Percentiles rank a stretch among this genome's conserved stretches.
Conservation (phyloP, 2,113 vertebrate genomes). For the Sinocyclocheilus grahami region DNA sequence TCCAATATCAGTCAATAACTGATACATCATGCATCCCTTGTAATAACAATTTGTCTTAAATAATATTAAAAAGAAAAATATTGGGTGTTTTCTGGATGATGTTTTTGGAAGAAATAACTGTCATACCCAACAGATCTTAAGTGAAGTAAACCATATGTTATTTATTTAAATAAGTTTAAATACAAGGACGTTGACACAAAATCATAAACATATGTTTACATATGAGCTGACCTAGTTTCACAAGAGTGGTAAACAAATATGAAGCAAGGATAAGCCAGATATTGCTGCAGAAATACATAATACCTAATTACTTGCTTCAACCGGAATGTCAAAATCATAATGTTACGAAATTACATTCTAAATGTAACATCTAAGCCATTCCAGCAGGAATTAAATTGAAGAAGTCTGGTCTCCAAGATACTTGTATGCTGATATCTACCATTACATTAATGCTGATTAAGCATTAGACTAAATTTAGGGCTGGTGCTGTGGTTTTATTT, state of each 20-base stretch:
- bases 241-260: slow-evolving; percentile 29
- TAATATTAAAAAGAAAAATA: too few relatives aligned
- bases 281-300: slow-evolving; percentile 43
- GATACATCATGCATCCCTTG: not conserved
- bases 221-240: slow-evolving; percentile 57
- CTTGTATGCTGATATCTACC: slow-evolving; percentile 3
- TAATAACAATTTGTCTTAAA: not conserved
- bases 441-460: slow-evolving; percentile 31
- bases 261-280: slow-evolving; percentile 24
- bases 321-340: slow-evolving; percentile 48
- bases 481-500: not conserved
- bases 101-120: too few relatives aligned
- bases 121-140: not conserved
- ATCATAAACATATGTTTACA: slow-evolving; percentile 43
- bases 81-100: too few relatives aligned
- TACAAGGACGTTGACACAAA: slow-evolving; percentile 13
- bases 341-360: slow-evolving; percentile 55
- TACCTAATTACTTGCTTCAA: slow-evolving; percentile 54
- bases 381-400: not conserved
- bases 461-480: not conserved
- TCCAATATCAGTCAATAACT: not conserved
- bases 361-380: slow-evolving; percentile 41
- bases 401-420: slow-evolving; percentile 33
- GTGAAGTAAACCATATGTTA: not conserved
- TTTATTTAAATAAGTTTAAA: not conserved